phyloP scores from a whole-genome alignment of 2,113 vertebrate species.

The Laticauda laticaudata region DNA sequence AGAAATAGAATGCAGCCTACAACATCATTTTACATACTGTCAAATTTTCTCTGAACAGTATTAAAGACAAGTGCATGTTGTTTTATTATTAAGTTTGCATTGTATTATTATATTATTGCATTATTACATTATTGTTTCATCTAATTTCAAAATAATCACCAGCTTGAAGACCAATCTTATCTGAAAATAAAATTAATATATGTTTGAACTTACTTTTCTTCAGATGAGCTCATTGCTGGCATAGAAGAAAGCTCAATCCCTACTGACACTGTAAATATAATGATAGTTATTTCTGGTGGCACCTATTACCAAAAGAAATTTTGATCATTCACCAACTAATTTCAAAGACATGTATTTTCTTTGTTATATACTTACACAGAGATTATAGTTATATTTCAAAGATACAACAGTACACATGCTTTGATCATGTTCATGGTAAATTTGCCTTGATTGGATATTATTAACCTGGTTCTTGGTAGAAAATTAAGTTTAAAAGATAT shows the following conservation, averaged over 20 bases:
- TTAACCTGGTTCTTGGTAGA: not conserved
- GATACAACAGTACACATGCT: not conserved
- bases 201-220: slow-evolving; percentile 5
- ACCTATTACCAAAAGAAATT: not conserved
- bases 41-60: not conserved
- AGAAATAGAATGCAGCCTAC: not conserved
- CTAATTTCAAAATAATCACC: not conserved
- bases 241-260: not conserved
- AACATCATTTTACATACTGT: not conserved
- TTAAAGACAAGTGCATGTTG: not conserved
- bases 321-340: not conserved
- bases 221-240: not conserved
- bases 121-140: not conserved
- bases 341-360: not conserved
- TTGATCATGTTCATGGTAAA: not conserved
- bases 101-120: not conserved
- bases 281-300: not conserved
- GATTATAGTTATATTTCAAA: not conserved
- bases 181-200: not conserved
- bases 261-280: not conserved
- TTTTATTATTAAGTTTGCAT: not conserved
- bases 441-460: not conserved
- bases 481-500: not conserved
- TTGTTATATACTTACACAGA: not conserved
- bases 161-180: not conserved